Evolutionary conservation across 1,140 invertebrate species (phyloP), one percentile per base, ranked within the genome.

Genomic region (Wiebesia pumilae): DNA sequence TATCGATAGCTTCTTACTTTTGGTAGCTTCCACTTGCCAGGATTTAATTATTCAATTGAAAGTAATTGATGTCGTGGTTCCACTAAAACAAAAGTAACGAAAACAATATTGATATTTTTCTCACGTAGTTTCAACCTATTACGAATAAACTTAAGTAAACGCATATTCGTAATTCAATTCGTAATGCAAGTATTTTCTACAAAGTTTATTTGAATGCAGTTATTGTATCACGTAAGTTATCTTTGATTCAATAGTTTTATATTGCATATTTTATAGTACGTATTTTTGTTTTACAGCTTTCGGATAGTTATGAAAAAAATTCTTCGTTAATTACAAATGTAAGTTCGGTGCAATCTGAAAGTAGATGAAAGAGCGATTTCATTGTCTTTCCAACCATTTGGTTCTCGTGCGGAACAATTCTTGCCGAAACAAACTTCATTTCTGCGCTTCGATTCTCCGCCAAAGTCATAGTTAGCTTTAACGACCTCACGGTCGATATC

Each of bases 401-500:
- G 43, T 35, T 62, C 75, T 81, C 67, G 51, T 75, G 78, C 47
- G 21, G 24, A 65, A 65, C 51, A 79, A n/a, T 81, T 81, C 67
- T 51, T 73, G 78, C 67, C 54, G 19, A 40, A 40, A 71, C 27
- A 81, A 86, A 81, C 84, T 85, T 85, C 58, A 62, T 85, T 85
- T 65, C 77, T 85, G 77, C 69, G 69, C 83, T 58, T 80, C 77
- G 58, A 80, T 85, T 80, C 84, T 51, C 54, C 62, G 43, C 24
- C 65, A 85, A 85, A 80, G 77, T 80, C 84, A 85, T 85, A 81
- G 84, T 85, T 85, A 85, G 30, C 84, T 86, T 67, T 81, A 86
- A 86, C 84, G 79, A 81, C 67, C 84, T 75, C 35, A 73, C 67
- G 67, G 67, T 86, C 84, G 84, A 86, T 86, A 86, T 81, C n/a